Percentiles rank a stretch among this genome's conserved stretches.
Evolutionary conservation across 2,113 vertebrate species (phyloP).

Genomic region (Grantiella picta): DNA sequence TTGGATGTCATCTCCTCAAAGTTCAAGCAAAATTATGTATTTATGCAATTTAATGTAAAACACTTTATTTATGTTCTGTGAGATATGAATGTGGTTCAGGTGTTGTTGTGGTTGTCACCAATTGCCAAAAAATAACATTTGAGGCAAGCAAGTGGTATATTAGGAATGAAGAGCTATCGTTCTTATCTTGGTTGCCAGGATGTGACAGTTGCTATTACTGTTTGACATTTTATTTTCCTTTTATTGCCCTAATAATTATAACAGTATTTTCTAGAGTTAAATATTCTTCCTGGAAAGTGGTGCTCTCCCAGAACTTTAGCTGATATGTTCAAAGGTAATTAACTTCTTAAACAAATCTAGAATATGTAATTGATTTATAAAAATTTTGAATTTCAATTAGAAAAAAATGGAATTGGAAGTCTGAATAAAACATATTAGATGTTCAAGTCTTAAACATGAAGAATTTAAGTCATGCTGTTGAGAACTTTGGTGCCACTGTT

Average conservation of each 20-base stretch:
- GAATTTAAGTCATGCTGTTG: not conserved
- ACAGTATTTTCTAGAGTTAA: not conserved
- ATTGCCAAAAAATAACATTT: not conserved
- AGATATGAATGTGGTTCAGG: not conserved
- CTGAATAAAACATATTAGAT: not conserved
- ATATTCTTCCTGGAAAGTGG: not conserved
- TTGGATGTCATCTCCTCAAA: not conserved
- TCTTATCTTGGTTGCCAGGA: not conserved
- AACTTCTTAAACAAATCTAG: not conserved
- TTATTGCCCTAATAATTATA: not conserved
- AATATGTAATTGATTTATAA: not conserved
- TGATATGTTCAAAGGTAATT: not conserved
- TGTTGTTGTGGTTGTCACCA: not conserved
- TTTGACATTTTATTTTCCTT: not conserved
- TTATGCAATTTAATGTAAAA: not conserved
- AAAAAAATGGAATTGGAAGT: not conserved
- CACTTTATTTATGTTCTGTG: not conserved
- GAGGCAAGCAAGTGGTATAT: not conserved
- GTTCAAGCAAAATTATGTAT: not conserved
- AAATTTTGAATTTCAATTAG: not conserved
- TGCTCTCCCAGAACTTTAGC: not conserved
- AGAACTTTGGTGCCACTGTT: slow-evolving; percentile 4
- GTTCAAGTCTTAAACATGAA: not conserved
- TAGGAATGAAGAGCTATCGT: not conserved
- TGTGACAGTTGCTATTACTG: not conserved